Evolutionary conservation across 1,140 invertebrate species (phyloP).

Genomic region (Hyposmocoma kahamanoa): DNA sequence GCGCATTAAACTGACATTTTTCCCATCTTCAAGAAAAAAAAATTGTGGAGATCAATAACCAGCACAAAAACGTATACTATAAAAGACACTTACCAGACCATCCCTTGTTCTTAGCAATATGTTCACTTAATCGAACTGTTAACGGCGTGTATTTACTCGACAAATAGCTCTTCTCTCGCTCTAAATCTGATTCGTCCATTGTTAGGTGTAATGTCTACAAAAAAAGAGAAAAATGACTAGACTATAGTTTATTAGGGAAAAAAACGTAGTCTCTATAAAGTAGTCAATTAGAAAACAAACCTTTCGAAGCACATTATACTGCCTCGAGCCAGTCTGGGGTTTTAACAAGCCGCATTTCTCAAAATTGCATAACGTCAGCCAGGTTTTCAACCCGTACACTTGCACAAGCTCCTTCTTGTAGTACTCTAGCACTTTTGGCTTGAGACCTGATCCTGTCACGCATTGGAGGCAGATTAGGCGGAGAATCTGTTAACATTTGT

Average conservation of each 20-base stretch:
- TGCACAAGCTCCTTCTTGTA: constrained; percentile 95
- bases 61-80: too few relatives aligned
- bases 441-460: constrained; percentile 90
- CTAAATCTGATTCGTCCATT: constrained; percentile 89
- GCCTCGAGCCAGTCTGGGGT: constrained; percentile 79
- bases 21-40: too few relatives aligned
- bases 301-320: constrained; percentile 83
- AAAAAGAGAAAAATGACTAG: too few relatives aligned
- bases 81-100: constrained; percentile 81
- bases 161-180: constrained; percentile 94
- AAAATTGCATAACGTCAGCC: constrained; percentile 89
- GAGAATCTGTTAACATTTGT: constrained; percentile 73
- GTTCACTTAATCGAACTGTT: constrained; percentile 91
- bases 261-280: too few relatives aligned
- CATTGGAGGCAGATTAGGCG: constrained; percentile 93
- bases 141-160: constrained; percentile 95
- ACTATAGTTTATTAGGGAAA: too few relatives aligned
- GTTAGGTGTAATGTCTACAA: constrained; percentile 84
- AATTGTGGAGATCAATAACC: too few relatives aligned
- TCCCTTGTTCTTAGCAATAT: constrained; percentile 86
- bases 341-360: constrained; percentile 90
- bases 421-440: constrained; percentile 91
- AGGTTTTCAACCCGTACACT: constrained; percentile 92
- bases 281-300: constrained; percentile 63
- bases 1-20: too few relatives aligned